These are phyloP conservation scores for Bombus vancouverensis DNA, from an alignment of 1,140 invertebrate species.

Conservation along the genomic window DNA sequence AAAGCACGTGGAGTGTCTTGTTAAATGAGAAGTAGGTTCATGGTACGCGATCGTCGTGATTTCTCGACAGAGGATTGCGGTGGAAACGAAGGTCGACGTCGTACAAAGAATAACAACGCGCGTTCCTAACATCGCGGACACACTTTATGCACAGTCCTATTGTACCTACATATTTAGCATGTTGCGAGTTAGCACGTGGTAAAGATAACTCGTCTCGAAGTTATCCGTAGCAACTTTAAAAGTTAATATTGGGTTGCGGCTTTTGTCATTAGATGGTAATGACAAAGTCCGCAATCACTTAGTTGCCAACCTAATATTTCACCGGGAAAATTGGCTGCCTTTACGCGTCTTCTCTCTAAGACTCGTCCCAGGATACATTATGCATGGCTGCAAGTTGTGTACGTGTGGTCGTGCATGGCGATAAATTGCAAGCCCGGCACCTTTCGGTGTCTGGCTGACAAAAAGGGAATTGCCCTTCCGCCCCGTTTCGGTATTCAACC, in stretches of 20 bases:
- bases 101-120: neutral
- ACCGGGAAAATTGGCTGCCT: neutral
- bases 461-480: neutral
- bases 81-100: neutral
- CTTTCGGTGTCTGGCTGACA: constrained; percentile 7
- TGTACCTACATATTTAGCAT: no score
- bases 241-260: neutral
- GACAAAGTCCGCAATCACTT: no score
- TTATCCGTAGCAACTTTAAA: neutral
- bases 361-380: constrained; percentile 12
- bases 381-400: constrained; percentile 3
- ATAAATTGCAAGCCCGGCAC: neutral
- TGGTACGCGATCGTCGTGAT: no score
- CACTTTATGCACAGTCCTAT: no score
- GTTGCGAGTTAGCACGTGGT: neutral
- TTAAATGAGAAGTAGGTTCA: neutral
- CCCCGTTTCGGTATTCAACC: neutral
- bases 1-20: neutral
- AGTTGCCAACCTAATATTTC: neutral
- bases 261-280: no score
- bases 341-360: neutral
- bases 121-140: neutral
- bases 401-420: constrained; percentile 9
- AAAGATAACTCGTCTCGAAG: neutral
- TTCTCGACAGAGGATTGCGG: neutral